Evolutionary conservation across 1,140 invertebrate species (phyloP), one percentile per base, ranked within the genome.

Genomic region (Papilio polytes): DNA sequence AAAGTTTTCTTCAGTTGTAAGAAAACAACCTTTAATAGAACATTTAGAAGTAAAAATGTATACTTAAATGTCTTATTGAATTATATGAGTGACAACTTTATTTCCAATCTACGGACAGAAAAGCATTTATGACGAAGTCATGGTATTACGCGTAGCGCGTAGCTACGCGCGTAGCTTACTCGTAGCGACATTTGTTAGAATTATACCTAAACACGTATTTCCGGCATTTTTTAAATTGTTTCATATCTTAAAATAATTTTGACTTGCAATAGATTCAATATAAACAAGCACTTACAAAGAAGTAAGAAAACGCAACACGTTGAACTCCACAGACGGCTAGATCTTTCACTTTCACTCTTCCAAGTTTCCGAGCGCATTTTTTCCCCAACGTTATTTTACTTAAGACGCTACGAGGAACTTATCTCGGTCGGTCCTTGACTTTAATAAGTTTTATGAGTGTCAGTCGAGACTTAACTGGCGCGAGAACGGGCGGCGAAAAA

Each of bases 401-500:
- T 94, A 94, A 94, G 92, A 92, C 88, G 90, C 86, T 84, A 86
- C 89, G 91, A 91, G 87, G 88, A 94, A 94, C 91, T 94, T 94
- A 94, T 94, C 93, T 94, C 91, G 87, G 89, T 88, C 91, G 92
- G 92, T 94, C 92, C 92, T 94, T 94, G 93, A 95, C 92, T 95
- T 94, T 95, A 95, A 95, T 95, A 95, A 95, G 93, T 95, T 95
- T 94, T 93, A 94, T 93, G 92, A 94, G 90, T 92, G 90, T 93
- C 93, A 93, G 92, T 90, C 92, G 89, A 85, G 91, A 90, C 89
- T 90, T 91, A 92, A 93, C 91, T 91, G 93, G 89, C 92, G 90
- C 91, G 92, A 87, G 90, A 92, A 93, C 90, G 87, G 87, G 86
- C 88, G 86, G 85, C 85, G 88, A 89, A 90, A 91, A 90, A 91